Evolutionary conservation across 2,888 invertebrate species (phyloP).

Genomic region (Marasmarcha lunaedactyla): DNA sequence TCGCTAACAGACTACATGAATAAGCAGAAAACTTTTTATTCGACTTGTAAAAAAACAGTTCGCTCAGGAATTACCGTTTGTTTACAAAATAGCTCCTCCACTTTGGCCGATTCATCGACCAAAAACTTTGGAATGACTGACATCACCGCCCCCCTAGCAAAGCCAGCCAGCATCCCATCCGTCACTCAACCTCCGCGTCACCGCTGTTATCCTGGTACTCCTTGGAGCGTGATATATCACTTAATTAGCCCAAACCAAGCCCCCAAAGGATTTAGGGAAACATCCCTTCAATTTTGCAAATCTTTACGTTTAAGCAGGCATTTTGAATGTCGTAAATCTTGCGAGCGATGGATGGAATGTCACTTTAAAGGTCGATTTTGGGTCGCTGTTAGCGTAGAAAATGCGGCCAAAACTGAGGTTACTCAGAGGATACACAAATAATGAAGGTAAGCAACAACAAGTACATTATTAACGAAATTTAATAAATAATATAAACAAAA

Average conservation of each 20-base stretch:
- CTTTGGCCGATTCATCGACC: too few species aligned
- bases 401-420: not conserved
- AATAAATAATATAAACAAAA: too few species aligned
- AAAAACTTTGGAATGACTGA: too few species aligned
- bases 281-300: not conserved
- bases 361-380: too few species aligned
- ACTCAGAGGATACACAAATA: too few species aligned
- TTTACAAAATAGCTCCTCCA: too few species aligned
- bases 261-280: not conserved
- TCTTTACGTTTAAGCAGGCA: not conserved
- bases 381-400: not conserved
- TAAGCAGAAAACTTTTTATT: not conserved
- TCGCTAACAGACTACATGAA: not conserved
- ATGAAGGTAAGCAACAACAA: too few species aligned
- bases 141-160: too few species aligned
- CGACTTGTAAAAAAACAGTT: too few species aligned
- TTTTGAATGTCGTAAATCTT: constrained; percentile 1
- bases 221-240: constrained; percentile 34
- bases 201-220: not conserved
- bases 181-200: not conserved
- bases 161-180: not conserved
- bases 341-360: too few species aligned
- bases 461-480: too few species aligned
- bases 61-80: too few species aligned
- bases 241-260: constrained; percentile 24